Percentiles rank a stretch among this genome's conserved stretches.
phyloP scores from a whole-genome alignment of 2,888 invertebrate species.

The Chesias legatella region DNA sequence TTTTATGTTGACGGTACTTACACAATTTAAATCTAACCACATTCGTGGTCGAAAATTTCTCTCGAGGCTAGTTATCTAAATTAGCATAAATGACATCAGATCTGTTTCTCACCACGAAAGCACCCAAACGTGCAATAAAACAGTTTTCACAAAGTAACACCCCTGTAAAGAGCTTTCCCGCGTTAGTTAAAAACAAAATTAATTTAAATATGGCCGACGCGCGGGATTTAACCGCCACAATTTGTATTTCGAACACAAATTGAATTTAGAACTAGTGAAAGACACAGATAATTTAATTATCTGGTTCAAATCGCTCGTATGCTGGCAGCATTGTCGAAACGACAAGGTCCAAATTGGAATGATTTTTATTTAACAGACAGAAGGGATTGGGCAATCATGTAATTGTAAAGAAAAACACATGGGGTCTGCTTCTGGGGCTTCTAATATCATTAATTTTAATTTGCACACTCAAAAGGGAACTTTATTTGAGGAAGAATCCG shows the following conservation, averaged over 20 bases:
- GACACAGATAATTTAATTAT: slow-evolving; percentile 48
- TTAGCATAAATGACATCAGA: slow-evolving; percentile 27
- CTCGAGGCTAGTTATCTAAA: slow-evolving; percentile 22
- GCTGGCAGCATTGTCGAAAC: slow-evolving; percentile 35
- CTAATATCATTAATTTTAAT: slow-evolving; percentile 78
- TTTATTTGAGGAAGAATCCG: slow-evolving; percentile 22
- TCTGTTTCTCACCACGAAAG: slow-evolving; percentile 32
- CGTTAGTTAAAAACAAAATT: slow-evolving; percentile 64
- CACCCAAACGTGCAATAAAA: slow-evolving; percentile 45
- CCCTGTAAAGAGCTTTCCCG: slow-evolving; percentile 55
- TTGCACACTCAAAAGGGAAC: slow-evolving; percentile 43
- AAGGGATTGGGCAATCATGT: slow-evolving; percentile 52
- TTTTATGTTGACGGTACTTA: slow-evolving; percentile 7
- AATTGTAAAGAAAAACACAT: slow-evolving; percentile 77
- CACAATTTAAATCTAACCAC: slow-evolving; percentile 12
- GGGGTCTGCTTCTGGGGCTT: slow-evolving; percentile 61
- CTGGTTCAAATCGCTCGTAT: slow-evolving; percentile 36
- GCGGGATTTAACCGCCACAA: slow-evolving; percentile 61
- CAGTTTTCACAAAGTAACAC: slow-evolving; percentile 49
- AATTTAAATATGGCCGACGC: slow-evolving; percentile 63
- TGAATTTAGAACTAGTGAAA: slow-evolving; percentile 63
- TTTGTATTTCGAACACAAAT: slow-evolving; percentile 66
- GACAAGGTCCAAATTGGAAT: slow-evolving; percentile 38
- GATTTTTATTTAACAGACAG: slow-evolving; percentile 32
- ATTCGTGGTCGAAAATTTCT: slow-evolving; percentile 16